These are phyloP conservation scores for Pristionchus exspectatus DNA, from an alignment of 2,888 invertebrate genomes.

Conservation along the genomic window DNA sequence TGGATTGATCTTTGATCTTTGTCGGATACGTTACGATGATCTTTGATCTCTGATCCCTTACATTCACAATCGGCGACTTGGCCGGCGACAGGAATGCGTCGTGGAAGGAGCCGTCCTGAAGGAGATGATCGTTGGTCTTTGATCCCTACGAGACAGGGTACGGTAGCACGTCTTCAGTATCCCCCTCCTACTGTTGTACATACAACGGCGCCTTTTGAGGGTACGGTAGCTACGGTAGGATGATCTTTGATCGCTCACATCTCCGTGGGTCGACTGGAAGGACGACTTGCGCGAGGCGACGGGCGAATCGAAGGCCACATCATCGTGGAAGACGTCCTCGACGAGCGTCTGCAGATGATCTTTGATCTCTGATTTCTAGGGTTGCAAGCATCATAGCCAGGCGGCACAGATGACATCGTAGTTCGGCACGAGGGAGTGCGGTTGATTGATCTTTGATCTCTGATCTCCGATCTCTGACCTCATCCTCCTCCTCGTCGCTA, in stretches of 20 bases:
- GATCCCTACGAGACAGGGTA: not conserved
- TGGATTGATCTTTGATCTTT: not conserved
- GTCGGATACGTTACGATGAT: too few relatives aligned
- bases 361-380: slow-evolving; percentile 5
- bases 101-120: slow-evolving; percentile 38
- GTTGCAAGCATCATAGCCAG: too few relatives aligned
- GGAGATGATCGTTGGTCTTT: not conserved
- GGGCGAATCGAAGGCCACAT: not conserved
- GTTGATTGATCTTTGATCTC: not conserved
- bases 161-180: not conserved
- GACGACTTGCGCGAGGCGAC: not conserved
- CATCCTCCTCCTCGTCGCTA: not conserved
- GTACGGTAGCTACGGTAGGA: not conserved
- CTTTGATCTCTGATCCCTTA: slow-evolving; percentile 1
- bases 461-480: slow-evolving; percentile 39
- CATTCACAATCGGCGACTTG: not conserved
- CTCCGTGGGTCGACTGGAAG: not conserved
- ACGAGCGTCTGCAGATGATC: slow-evolving; percentile 1
- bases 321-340: slow-evolving; percentile 1
- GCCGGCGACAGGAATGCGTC: slow-evolving; percentile 23
- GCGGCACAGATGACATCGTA: not conserved
- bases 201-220: too few relatives aligned
- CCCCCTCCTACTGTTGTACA: not conserved
- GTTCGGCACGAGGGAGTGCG: not conserved
- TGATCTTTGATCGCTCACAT: not conserved